A percentile compares a stretch with the other conserved stretches of the same genome.
phyloP scores from a whole-genome alignment of 2,113 vertebrate genomes.

The Mastomys coucha region DNA sequence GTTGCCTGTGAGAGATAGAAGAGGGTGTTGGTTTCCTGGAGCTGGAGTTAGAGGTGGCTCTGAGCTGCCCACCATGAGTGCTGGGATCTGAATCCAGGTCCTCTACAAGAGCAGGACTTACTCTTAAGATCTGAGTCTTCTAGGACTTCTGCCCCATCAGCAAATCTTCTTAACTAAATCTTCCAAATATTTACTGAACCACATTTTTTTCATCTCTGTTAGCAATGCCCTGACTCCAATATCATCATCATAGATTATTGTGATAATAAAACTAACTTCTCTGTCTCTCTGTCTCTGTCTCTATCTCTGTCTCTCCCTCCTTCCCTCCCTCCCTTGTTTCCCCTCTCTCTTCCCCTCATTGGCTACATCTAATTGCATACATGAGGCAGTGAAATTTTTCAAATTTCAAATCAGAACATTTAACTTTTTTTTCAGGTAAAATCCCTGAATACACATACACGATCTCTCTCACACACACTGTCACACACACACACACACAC shows the following conservation, averaged over 20 bases:
- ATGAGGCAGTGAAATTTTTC: background rate
- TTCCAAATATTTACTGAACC: background rate
- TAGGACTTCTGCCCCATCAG: background rate
- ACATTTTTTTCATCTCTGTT: background rate
- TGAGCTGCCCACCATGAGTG: background rate
- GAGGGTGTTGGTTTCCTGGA: background rate
- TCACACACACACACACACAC: background rate
- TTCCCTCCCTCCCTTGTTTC: too few species aligned
- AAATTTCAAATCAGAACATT: conserved; percentile 10
- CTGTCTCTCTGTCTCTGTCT: background rate
- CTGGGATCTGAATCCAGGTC: background rate
- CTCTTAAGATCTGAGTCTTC: background rate
- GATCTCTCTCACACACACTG: background rate
- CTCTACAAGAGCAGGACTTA: too few species aligned
- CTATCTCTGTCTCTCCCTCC: background rate
- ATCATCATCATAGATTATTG: background rate
- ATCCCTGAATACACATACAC: background rate
- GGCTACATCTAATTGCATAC: background rate
- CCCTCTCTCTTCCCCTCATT: background rate
- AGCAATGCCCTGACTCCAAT: background rate
- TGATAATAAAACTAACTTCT: background rate
- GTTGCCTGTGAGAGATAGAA: background rate
- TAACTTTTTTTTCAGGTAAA: background rate
- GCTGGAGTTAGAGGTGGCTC: background rate
- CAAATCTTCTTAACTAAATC: background rate